Evolutionary conservation across 2,888 invertebrate genomes (phyloP), one percentile per base, ranked within the genome.

Genomic region (Zaprionus bogoriensis): DNA sequence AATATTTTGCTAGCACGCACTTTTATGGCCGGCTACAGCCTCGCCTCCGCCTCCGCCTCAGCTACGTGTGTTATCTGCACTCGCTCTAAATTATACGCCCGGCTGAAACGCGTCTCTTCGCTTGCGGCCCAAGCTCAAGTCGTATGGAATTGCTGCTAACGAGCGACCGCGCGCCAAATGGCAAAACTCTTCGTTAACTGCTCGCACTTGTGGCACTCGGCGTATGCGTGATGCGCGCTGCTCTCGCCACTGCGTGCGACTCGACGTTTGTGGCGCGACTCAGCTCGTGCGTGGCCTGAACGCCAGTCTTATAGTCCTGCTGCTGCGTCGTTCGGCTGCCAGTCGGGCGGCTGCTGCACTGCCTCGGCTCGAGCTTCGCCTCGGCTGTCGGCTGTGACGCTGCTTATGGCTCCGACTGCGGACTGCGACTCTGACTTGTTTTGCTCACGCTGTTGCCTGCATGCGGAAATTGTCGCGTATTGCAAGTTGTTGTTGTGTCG

Each of bases 191-290:
- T 62, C 61, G 19, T 22, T 7, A 22, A 32, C 25, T 63, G 46
- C 47, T 22, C 12, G 57, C 50, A 41, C 50, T 66, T 64, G 76
- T 61, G 65, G 74, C 71, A 68, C 69, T 51, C 52, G 58, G 67
- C 77, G 84, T 77, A 77, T 68, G 50, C 68, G 68, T 76, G 54
- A 77, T 74, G n/a, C 32, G 22, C 4, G 2, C 6, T 27, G 41
- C 51, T 46, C 32, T 48, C 7, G 12, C 42, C 62, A 82, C 47
- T 81, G 74, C 73, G 73, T 73, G 57, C 64, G 66, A 41, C 54
- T 77, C 68, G 67, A 74, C 75, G 77, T 74, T 74, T 67, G 70
- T 75, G 69, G 25, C 81, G 81, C 84, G 87, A 88, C 87, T 87
- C 87, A 70, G 84, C 65, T 65, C 59, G 65, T 65, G 42, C 59